A percentile compares a stretch with the other conserved stretches of the same genome.
phyloP scores from a whole-genome alignment of 1,140 invertebrate genomes.

The Drosophila lini region DNA sequence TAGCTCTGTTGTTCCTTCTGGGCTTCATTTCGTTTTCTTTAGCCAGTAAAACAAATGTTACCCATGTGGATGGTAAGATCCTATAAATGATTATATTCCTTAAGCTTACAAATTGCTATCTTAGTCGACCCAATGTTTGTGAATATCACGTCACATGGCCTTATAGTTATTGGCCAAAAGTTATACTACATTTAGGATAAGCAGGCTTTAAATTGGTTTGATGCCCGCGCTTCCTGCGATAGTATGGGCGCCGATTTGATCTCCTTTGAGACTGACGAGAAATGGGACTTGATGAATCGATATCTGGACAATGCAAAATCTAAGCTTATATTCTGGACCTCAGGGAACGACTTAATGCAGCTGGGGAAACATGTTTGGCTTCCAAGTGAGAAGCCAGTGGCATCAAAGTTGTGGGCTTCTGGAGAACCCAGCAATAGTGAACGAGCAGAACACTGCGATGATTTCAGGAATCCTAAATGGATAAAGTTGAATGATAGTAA shows the following conservation, averaged over 20 bases:
- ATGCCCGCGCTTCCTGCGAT: neutral
- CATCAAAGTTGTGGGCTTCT: neutral
- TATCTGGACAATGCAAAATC: neutral
- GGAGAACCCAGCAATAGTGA: slow-evolving; percentile 1
- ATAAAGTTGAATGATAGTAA: neutral
- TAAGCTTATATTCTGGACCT: neutral
- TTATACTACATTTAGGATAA: slow-evolving; percentile 1
- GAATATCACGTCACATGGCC: neutral
- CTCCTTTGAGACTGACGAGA: neutral
- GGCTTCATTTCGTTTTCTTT: neutral
- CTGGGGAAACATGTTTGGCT: slow-evolving; percentile 7
- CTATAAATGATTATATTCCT: neutral
- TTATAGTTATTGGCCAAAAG: neutral
- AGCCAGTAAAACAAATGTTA: neutral
- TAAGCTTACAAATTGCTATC: neutral
- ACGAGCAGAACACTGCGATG: neutral
- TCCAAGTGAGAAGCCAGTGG: neutral
- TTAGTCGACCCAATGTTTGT: neutral
- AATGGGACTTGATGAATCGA: neutral
- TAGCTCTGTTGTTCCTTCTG: neutral
- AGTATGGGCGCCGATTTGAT: slow-evolving; percentile 3
- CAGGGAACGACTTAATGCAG: neutral
- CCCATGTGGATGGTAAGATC: neutral
- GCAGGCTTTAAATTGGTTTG: neutral
- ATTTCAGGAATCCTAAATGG: neutral